Base-by-base conservation (phyloP, 2,797 vertebrate genomes). In the Rhadinocentrus ornatus region DNA sequence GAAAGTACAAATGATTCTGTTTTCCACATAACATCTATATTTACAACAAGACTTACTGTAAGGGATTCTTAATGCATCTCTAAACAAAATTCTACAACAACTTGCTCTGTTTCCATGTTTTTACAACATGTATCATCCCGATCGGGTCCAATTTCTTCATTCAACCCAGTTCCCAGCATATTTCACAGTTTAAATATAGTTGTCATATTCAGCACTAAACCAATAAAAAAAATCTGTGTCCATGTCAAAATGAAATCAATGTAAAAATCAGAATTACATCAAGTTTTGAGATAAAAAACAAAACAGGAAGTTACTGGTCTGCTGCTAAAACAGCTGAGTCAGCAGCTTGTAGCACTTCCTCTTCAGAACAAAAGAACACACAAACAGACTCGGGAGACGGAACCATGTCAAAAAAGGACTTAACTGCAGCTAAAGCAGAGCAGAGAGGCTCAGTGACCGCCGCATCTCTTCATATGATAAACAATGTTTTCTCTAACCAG, bases 291-390 rank as follows among this genome's bases (percentile, higher is more conserved):
- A 32, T 8, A 7, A 32, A 32, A 32, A 56, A 66, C 12, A 48
- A 78, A 80, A 84, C 52, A 56, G 60, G 69, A 88, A 87, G 71
- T 56, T 26, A 44, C 31, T 4, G 4, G 53, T 52, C 24, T 16
- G 24, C 9, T 1, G 5, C 26, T 12, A 12, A 12, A 0, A 13
- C 3, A 34, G 34, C 68, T 46, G 75, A 77, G 26, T 53, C 75
- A 69, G 72, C 77, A 83, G 67, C 56, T 12, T 18, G 50, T 3
- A 15, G 10, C 4, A 26, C 79, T 87, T 88, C 82, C 82, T 75
- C 60, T 67, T 53, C 41, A 44, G 34, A 27, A 26, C n/a, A 11
- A 2, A 4, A 41, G 46, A 10, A 34, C 59, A 75, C 34, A 55
- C 27, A n/a, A n/a, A n/a, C n/a, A n/a, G 8, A 32, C 6, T 7